Percentiles rank a stretch among this genome's conserved stretches.
These are phyloP conservation scores for Mayetiola destructor DNA, from an alignment of 2,888 invertebrate species.

Conservation along the genomic window DNA sequence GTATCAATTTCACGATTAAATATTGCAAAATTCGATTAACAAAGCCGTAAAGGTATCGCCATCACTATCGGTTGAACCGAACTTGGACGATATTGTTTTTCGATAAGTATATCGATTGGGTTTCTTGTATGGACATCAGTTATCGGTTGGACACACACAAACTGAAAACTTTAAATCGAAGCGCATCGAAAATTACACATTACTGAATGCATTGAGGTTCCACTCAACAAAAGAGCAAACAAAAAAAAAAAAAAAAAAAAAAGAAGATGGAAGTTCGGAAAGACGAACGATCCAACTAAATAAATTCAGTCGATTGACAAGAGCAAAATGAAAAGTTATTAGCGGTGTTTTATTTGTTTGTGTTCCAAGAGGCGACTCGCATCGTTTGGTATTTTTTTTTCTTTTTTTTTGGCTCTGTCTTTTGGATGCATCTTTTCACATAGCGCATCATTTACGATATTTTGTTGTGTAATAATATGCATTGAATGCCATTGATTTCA, in stretches of 20 bases:
- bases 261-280: not conserved
- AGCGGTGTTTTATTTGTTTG: conserved; percentile 11
- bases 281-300: not conserved
- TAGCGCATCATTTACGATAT: conserved; percentile 3
- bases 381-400: not conserved
- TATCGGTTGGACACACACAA: not conserved
- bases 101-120: too few species aligned
- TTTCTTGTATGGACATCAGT: too few species aligned
- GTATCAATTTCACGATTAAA: not conserved
- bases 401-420: not conserved
- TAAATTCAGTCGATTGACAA: conserved; percentile 6
- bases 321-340: conserved; percentile 7
- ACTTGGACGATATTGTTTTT: not conserved
- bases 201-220: not conserved
- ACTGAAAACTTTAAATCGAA: not conserved
- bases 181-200: not conserved
- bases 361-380: not conserved
- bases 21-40: too few species aligned
- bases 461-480: too few species aligned
- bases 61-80: too few species aligned
- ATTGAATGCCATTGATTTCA: too few species aligned
- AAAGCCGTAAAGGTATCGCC: too few species aligned
- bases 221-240: not conserved
- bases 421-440: too few species aligned
- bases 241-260: not conserved